Evolutionary conservation across 1,140 invertebrate species (phyloP).

Genomic region (Akabosia matsudoensis): DNA sequence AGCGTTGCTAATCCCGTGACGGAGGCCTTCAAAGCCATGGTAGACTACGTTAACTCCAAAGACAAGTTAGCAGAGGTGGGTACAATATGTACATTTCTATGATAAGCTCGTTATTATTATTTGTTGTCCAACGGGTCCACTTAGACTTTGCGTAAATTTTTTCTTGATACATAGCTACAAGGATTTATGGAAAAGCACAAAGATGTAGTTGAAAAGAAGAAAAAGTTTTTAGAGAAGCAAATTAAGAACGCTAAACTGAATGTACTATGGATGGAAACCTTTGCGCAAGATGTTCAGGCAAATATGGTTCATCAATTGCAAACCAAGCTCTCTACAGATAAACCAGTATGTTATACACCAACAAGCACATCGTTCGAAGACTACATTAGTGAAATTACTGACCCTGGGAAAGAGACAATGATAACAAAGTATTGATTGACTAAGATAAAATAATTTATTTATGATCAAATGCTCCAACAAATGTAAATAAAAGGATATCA

Average conservation of each 20-base stretch:
- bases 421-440: no score
- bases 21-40: conserved; percentile 26
- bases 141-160: neutral
- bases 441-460: neutral
- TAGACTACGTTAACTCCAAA: neutral
- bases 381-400: neutral
- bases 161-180: neutral
- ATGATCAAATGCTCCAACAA: neutral
- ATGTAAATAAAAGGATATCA: neutral
- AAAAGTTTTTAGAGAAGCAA: conserved; percentile 9
- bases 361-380: no score
- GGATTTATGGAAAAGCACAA: neutral
- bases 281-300: neutral
- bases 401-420: neutral
- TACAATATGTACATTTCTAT: no score
- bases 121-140: neutral
- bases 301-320: neutral
- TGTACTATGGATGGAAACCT: neutral
- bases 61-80: conserved; percentile 6
- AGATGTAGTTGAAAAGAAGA: conserved; percentile 1
- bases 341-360: no score
- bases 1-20: conserved; percentile 32
- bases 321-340: no score
- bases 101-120: no score
- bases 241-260: neutral